Percentiles rank a stretch among this genome's conserved stretches.
phyloP scores from a whole-genome alignment of 2,797 vertebrate species.

The Pipistrellus pygmaeus region DNA sequence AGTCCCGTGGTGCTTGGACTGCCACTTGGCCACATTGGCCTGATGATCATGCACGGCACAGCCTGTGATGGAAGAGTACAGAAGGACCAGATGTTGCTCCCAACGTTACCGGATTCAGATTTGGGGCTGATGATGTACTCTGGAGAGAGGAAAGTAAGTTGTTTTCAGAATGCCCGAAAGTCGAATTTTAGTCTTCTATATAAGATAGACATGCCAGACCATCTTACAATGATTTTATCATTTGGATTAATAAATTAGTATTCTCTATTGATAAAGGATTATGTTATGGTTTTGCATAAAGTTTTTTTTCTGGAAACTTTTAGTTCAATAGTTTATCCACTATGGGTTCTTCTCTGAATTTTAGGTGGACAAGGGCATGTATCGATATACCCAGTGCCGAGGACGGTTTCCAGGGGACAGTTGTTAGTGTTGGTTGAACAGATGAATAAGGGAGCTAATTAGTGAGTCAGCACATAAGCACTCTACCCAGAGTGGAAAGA shows the following conservation, averaged over 20 bases:
- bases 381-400: not conserved
- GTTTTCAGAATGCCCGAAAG: slow-evolving; percentile 20
- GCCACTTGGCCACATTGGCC: not conserved
- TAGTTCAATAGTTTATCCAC: not conserved
- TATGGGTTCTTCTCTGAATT: not conserved
- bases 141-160: not conserved
- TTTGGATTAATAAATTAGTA: not conserved
- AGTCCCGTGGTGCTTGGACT: not conserved
- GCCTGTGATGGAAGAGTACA: not conserved
- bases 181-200: not conserved
- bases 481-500: not conserved
- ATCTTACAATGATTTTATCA: not conserved
- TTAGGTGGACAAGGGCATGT: not conserved
- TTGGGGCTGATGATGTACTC: not conserved
- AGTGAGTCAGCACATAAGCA: not conserved
- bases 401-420: not conserved
- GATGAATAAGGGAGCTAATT: not conserved
- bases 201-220: slow-evolving; percentile 1
- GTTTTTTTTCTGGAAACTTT: not conserved
- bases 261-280: not conserved
- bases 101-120: not conserved
- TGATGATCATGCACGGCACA: not conserved
- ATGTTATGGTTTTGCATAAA: not conserved
- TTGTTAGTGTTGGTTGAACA: not conserved
- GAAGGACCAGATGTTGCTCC: not conserved